phyloP scores from a whole-genome alignment of 2,797 vertebrate genomes.

The Trichosurus vulpecula region DNA sequence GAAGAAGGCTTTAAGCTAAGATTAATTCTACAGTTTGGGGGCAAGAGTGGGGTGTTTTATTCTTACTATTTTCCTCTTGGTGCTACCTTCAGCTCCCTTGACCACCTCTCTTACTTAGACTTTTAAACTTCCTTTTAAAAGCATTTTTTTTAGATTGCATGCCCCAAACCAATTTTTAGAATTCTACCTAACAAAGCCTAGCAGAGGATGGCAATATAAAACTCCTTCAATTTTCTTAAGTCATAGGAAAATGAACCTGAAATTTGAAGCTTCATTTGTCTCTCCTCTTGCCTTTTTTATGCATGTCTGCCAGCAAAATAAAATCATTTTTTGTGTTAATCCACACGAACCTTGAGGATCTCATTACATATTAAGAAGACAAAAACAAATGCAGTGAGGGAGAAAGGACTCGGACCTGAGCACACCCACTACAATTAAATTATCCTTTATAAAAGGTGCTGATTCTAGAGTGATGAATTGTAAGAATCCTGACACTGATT shows the following conservation, averaged over 20 bases:
- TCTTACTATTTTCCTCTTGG: background rate
- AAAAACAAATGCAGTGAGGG: background rate
- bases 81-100: background rate
- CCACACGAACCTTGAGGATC: background rate
- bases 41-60: rapidly evolving
- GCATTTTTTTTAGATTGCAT: background rate
- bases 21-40: background rate
- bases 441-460: background rate
- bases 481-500: background rate
- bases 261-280: background rate
- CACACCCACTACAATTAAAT: background rate
- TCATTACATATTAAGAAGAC: background rate
- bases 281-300: background rate
- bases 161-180: background rate
- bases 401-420: background rate
- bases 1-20: background rate
- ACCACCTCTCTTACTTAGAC: background rate
- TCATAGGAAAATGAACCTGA: background rate
- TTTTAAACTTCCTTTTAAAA: background rate
- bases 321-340: background rate
- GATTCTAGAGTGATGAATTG: background rate
- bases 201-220: background rate
- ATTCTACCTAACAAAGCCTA: background rate
- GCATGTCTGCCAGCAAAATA: background rate
- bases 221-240: background rate